Percentiles rank a stretch among this genome's conserved stretches.
phyloP scores from a whole-genome alignment of 2,797 vertebrate species.

The Danionella dracula region DNA sequence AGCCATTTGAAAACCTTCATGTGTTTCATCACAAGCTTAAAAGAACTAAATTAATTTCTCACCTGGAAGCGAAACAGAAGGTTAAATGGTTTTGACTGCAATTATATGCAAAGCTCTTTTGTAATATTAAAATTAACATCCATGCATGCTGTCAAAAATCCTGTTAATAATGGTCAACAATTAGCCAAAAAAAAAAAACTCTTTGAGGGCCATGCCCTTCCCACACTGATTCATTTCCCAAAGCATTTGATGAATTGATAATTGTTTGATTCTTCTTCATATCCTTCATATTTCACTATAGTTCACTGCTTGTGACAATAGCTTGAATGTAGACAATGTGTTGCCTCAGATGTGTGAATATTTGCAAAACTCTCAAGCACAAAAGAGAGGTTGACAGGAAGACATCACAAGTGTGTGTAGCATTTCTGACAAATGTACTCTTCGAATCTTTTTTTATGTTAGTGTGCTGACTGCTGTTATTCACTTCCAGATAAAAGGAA shows the following conservation, averaged over 20 bases:
- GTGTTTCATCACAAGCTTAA: not conserved
- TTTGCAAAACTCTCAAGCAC: not conserved
- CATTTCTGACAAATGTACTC: not conserved
- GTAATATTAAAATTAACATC: no score
- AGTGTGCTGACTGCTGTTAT: not conserved
- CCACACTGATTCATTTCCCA: not conserved
- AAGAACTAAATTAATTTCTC: not conserved
- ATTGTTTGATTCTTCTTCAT: slow-evolving; percentile 52
- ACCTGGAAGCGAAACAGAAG: not conserved
- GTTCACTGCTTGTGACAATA: slow-evolving; percentile 52
- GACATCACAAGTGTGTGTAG: not conserved
- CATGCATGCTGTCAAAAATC: slow-evolving; percentile 6
- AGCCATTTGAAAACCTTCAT: not conserved
- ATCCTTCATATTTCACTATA: slow-evolving; percentile 40
- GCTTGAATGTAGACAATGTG: slow-evolving; percentile 49
- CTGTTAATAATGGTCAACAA: slow-evolving; percentile 16
- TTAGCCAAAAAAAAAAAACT: not conserved
- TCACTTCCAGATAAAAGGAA: slow-evolving; percentile 6
- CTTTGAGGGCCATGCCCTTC: not conserved
- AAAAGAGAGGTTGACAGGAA: not conserved
- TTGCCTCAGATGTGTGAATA: slow-evolving; percentile 49
- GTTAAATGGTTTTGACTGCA: not conserved
- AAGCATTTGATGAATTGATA: slow-evolving; percentile 8
- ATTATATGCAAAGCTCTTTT: not conserved
- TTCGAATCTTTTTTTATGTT: not conserved